A percentile compares a stretch with the other conserved stretches of the same genome.
Conservation (phyloP, 2,113 vertebrate species). For the Herpailurus yagouaroundi region DNA sequence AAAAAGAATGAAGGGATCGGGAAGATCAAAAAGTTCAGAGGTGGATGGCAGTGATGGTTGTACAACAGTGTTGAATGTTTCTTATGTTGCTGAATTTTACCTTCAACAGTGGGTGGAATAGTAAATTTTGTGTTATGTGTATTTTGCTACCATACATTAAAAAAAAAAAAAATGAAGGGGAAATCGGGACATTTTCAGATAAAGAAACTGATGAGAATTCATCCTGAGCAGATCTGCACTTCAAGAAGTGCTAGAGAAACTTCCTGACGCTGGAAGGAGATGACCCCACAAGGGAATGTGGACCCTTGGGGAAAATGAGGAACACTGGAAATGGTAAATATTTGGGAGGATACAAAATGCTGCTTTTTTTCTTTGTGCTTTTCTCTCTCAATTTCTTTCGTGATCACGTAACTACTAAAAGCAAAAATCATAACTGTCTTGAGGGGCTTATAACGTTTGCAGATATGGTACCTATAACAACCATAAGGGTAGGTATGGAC, state of each 20-base stretch:
- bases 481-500: accelerated
- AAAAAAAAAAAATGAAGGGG: neutral
- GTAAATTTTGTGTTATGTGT: neutral
- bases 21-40: neutral
- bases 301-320: neutral
- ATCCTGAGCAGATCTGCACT: neutral
- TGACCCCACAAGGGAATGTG: neutral
- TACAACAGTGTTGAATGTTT: neutral
- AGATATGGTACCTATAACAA: neutral
- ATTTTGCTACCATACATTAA: neutral
- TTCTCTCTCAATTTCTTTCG: neutral
- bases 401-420: neutral
- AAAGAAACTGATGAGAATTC: neutral
- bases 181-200: neutral
- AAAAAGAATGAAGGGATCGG: neutral
- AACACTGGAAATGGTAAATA: neutral
- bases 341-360: neutral
- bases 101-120: neutral
- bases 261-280: neutral
- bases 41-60: neutral
- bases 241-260: neutral
- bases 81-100: neutral
- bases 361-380: neutral
- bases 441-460: neutral
- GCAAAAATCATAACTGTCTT: neutral